Evolutionary conservation across 2,888 invertebrate genomes (phyloP).

Genomic region (Cephus sareptanus): DNA sequence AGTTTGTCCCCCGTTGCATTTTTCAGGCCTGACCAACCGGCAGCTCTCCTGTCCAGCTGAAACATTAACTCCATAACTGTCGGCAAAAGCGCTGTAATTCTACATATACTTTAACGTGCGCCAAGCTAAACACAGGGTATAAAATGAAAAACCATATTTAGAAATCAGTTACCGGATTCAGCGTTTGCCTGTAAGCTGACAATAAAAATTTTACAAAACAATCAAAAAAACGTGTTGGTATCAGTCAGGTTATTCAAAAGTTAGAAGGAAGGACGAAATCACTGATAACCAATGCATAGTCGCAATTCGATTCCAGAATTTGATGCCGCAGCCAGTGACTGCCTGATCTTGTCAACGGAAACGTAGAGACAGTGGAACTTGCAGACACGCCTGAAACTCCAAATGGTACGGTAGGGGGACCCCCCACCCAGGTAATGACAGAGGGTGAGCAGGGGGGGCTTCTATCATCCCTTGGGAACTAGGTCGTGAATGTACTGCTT

Average conservation of each 20-base stretch:
- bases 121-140: neutral
- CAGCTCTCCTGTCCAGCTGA: conserved; percentile 1
- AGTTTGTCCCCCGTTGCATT: conserved; percentile 37
- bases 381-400: neutral
- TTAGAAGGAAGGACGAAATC: neutral
- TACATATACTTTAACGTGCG: neutral
- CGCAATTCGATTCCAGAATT: neutral
- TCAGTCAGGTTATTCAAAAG: neutral
- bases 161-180: neutral
- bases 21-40: conserved; percentile 34
- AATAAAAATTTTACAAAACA: neutral
- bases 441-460: neutral
- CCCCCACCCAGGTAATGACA: too few relatives aligned
- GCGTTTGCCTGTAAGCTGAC: neutral
- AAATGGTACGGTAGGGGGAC: neutral
- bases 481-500: conserved; percentile 2
- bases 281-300: neutral
- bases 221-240: neutral
- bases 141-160: neutral
- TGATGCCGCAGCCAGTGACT: neutral
- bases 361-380: neutral
- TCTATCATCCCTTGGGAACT: neutral
- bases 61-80: conserved; percentile 21
- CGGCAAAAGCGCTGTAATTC: conserved; percentile 11
- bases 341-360: neutral